phyloP scores from a whole-genome alignment of 2,113 vertebrate species.

The Glareola pratincola region DNA sequence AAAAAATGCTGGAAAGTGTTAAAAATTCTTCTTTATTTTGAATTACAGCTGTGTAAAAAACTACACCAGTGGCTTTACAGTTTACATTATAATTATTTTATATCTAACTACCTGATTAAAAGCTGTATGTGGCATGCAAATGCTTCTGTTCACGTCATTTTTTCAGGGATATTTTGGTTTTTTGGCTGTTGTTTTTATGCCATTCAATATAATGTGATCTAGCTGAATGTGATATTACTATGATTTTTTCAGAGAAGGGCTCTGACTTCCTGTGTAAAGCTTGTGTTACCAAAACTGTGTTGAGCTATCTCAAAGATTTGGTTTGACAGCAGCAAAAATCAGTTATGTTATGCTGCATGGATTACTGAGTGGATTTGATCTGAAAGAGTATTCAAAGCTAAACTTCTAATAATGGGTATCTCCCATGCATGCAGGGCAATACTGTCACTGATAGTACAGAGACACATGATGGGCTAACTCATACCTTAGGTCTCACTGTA shows the following conservation, averaged over 20 bases:
- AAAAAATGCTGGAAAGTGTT: neutral
- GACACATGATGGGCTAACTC: neutral
- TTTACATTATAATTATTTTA: neutral
- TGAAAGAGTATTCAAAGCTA: neutral
- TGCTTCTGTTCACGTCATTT: neutral
- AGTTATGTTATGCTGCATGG: neutral
- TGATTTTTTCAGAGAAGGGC: neutral
- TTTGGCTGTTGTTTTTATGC: neutral
- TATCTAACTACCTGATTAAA: neutral
- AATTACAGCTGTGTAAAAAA: neutral
- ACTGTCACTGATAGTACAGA: neutral
- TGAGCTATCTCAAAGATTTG: neutral
- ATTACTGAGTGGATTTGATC: neutral
- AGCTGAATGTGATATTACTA: neutral
- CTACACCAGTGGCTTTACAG: neutral
- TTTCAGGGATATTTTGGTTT: constrained; percentile 26
- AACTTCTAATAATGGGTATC: neutral
- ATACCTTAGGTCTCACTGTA: neutral
- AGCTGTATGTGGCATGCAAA: neutral
- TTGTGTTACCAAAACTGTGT: neutral
- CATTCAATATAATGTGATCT: neutral
- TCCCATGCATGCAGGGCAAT: neutral
- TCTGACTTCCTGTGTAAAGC: neutral
- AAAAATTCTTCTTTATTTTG: neutral
- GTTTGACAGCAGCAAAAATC: neutral